Base-by-base conservation (phyloP, 2,113 vertebrate species). In the Burhinus bistriatus region DNA sequence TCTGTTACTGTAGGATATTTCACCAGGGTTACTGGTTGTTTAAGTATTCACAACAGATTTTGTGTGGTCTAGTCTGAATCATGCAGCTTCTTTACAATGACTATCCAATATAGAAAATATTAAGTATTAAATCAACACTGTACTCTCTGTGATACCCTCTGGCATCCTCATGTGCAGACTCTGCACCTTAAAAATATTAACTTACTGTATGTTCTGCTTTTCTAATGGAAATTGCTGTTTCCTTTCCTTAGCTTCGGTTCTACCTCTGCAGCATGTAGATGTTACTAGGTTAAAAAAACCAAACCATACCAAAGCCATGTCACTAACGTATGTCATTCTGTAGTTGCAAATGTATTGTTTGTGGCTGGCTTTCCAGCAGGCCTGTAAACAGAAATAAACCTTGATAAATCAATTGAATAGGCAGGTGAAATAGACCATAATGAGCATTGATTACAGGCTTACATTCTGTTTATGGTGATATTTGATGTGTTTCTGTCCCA, bases 371-470 rank as follows among this genome's bases (percentile, higher is more conserved):
- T 92, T 87, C 84, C 52, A 69, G 44, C 42, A 88, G 90, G 42
- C 3, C 4, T n/a, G 9, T 72, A 54, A 83, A 73, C 38, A 64
- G 83, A 73, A 92, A 69, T 79, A 87, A 95, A 58, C 52, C 49
- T 45, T 79, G 45, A 89, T 84, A 95, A 84, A 94, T 96, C 68
- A 93, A 34, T 88, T 84, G 49, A 94, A 87, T 64, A 77, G 70
- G 21, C 58, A 76, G 78, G 36, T 91, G 73, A 93, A 86, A 88
- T 68, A 51, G 81, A 42, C 55, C 30, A 44, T 85, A 89, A 94
- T 90, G 68, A 89, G 45, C 87, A 92, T 26, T 97, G 89, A 93
- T 93, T 94, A 64, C 55, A 36, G 59, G 45, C 81, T 95, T 88
- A 32, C 68, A 66, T 87, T 96, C 80, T 81, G 57, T 77, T 93